Conservation (phyloP, 2,888 invertebrate genomes). For the Andrena haemorrhoa region DNA sequence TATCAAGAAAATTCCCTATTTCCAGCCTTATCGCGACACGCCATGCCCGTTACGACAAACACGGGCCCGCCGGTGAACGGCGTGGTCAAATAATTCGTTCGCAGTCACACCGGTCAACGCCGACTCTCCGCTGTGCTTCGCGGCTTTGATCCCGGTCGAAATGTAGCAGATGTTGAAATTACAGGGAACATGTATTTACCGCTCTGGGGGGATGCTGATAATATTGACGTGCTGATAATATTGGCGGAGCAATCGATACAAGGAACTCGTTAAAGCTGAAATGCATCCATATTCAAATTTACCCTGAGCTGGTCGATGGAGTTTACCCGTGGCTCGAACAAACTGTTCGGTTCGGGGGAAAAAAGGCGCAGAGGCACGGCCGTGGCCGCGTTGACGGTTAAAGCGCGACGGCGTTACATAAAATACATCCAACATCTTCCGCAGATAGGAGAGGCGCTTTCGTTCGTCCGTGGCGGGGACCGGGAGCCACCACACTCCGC, state of each 20-base stretch:
- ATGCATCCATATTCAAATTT: constrained; percentile 36
- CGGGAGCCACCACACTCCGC: neutral
- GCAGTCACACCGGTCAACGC: constrained; percentile 19
- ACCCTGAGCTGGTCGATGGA: constrained; percentile 22
- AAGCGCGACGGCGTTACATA: constrained; percentile 13
- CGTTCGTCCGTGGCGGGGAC: constrained; percentile 17
- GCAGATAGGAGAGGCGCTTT: constrained; percentile 8
- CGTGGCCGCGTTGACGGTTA: neutral
- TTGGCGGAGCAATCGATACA: constrained; percentile 44
- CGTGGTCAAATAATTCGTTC: constrained; percentile 54
- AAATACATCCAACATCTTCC: neutral
- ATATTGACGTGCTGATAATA: constrained; percentile 20
- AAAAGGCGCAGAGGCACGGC: neutral
- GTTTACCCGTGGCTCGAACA: constrained; percentile 23
- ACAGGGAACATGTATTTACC: constrained; percentile 32
- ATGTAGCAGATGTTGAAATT: constrained; percentile 44
- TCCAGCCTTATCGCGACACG: constrained; percentile 20
- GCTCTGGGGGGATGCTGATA: neutral
- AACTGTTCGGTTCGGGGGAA: constrained; percentile 8
- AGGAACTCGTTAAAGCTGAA: constrained; percentile 32
- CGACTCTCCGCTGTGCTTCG: constrained; percentile 48
- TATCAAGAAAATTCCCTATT: constrained; percentile 36
- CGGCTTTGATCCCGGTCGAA: constrained; percentile 49
- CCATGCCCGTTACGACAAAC: constrained; percentile 6
- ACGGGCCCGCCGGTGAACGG: constrained; percentile 1